Evolutionary conservation across 1,140 invertebrate genomes (phyloP).

Genomic region (Gonatopus flavifemur): DNA sequence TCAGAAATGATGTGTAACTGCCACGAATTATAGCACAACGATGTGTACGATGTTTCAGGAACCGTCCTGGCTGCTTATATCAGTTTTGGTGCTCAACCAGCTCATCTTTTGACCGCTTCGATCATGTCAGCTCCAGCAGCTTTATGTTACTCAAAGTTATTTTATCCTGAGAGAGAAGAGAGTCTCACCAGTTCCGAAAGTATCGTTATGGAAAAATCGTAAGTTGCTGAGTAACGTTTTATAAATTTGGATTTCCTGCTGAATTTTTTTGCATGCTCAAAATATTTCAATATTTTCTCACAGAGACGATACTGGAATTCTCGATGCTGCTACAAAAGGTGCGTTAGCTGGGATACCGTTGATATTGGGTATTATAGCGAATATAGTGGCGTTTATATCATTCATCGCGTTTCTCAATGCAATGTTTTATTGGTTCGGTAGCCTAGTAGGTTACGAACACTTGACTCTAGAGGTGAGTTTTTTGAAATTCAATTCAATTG

Average conservation of each 20-base stretch:
- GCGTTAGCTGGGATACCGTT: slow-evolving; percentile 80
- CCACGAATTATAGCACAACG: too few species aligned
- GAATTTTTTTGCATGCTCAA: too few species aligned
- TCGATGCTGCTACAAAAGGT: slow-evolving; percentile 89
- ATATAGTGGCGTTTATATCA: slow-evolving; percentile 89
- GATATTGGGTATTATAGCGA: slow-evolving; percentile 85
- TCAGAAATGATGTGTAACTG: not conserved
- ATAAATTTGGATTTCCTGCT: not conserved
- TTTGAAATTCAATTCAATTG: slow-evolving; percentile 7
- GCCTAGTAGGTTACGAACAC: slow-evolving; percentile 66
- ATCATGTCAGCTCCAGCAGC: slow-evolving; percentile 95
- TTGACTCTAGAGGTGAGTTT: slow-evolving; percentile 60
- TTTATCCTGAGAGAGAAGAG: slow-evolving; percentile 86
- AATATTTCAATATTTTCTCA: not conserved
- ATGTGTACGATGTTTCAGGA: slow-evolving; percentile 62
- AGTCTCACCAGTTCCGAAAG: slow-evolving; percentile 71
- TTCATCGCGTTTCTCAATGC: slow-evolving; percentile 83
- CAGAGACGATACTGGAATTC: slow-evolving; percentile 77
- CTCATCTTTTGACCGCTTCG: slow-evolving; percentile 84
- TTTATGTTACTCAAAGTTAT: slow-evolving; percentile 84
- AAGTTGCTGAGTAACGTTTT: too few species aligned
- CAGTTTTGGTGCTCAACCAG: slow-evolving; percentile 81
- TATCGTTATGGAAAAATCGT: slow-evolving; percentile 67
- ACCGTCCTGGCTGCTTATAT: slow-evolving; percentile 92
- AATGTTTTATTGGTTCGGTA: slow-evolving; percentile 77